Base-by-base conservation (phyloP, 53 echinoderm and acorn worm genomes). In the Luidia sarsii region DNA sequence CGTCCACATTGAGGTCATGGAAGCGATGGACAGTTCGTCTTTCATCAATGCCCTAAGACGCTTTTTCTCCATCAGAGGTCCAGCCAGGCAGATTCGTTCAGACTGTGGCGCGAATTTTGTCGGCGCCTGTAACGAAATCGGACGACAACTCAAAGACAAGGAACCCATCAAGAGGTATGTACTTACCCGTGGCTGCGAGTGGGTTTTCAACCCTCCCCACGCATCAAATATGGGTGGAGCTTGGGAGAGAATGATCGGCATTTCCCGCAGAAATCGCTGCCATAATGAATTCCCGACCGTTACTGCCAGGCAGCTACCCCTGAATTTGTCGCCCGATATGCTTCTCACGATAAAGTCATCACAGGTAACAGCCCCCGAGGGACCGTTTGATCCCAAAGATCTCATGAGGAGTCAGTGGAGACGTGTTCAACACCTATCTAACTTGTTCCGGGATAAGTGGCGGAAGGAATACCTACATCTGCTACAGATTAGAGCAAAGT, bases 391-490 rank as follows among this genome's bases (percentile, higher is more conserved):
- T 39, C 77, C 64, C 13, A 77, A 85, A 39, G 85, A 85, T 65
- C 36, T 84, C 33, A 33, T 84, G 24, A 65, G 77, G 20, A 79
- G 67, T 62, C 85, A 87, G 87, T 87, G 87, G 87, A 67, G 87
- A 38, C 82, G 82, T 16, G 82, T 87, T 9, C 82, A 87, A 53
- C 87, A 87, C 66, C 33, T 87, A 34, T 64, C 87, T 33, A 43
- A 87, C 33, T 81, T 87, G 87, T 87, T 87, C 67, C 82, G 82
- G 82, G 43, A 81, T 27, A 82, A 87, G 65, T 82, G 74, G 82
- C 82, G 79, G 39, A 79, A 65, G 43, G 79, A 79, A 28, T 86
- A 86, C 67, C 43, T 86, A 55, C 86, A 77, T 21, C 5, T 86
- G 67, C 48, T 85, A 22, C 79, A 79, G 45, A 79, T 27, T 2